Conservation (phyloP, 2,797 vertebrate species). For the Rachycentron canadum region DNA sequence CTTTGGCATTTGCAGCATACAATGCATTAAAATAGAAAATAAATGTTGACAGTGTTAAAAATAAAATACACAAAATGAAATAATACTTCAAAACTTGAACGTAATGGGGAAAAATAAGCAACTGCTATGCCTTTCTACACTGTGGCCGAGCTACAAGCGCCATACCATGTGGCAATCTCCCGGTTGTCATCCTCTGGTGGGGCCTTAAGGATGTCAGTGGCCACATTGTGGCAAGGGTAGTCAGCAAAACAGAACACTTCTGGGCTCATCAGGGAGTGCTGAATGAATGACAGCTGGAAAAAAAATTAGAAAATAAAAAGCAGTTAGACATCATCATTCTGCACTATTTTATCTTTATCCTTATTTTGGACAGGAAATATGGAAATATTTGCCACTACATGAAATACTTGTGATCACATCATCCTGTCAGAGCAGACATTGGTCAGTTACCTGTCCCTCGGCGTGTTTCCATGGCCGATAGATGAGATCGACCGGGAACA, state of each 20-base stretch:
- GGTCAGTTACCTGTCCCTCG: constrained; percentile 92
- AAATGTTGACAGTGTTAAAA: background rate
- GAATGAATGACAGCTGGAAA: constrained; percentile 95
- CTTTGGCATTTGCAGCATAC: background rate
- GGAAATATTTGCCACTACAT: background rate
- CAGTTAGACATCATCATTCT: background rate
- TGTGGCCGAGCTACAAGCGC: background rate
- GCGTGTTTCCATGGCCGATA: constrained; percentile 99
- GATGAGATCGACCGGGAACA: constrained; percentile 97
- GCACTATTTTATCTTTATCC: background rate
- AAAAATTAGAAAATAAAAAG: background rate
- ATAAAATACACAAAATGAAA: background rate
- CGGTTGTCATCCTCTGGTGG: constrained; percentile 99
- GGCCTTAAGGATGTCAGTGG: constrained; percentile 98
- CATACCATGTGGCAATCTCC: constrained; percentile 98
- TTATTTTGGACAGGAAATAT: background rate
- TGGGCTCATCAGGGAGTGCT: constrained; percentile 97
- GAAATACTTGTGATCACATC: background rate
- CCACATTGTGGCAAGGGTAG: constrained; percentile 96
- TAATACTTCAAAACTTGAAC: background rate
- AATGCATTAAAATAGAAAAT: background rate
- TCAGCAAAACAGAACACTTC: constrained; percentile 99
- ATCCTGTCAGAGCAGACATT: background rate
- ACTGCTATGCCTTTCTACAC: background rate
- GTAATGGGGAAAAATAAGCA: background rate